A percentile compares a stretch with the other conserved stretches of the same genome.
Evolutionary conservation across 23 tunicate genomes (phyloP).

Genomic region (Ciona savignyi): DNA sequence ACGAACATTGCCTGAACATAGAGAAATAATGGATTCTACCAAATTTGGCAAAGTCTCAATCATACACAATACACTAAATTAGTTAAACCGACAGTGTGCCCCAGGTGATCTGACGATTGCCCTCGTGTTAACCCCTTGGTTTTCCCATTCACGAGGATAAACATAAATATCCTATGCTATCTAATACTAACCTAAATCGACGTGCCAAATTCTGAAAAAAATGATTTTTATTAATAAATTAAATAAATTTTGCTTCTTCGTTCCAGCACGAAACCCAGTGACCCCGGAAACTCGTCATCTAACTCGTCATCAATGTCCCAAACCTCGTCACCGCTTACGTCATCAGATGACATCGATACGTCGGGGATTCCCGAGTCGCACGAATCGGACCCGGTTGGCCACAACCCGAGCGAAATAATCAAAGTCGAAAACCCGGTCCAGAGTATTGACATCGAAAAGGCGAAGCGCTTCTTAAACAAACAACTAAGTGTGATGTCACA

Average conservation of each 20-base stretch:
- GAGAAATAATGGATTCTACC: too few relatives aligned
- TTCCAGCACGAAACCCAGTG: background rate
- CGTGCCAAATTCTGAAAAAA: too few relatives aligned
- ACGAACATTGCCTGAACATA: too few relatives aligned
- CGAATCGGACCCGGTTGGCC: background rate
- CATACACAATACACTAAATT: too few relatives aligned
- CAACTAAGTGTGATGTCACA: constrained; percentile 41
- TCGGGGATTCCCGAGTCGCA: background rate
- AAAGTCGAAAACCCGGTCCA: constrained; percentile 33
- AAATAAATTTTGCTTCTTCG: background rate
- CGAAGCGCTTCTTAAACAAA: constrained; percentile 31
- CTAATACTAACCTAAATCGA: too few relatives aligned
- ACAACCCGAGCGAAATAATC: constrained; percentile 12
- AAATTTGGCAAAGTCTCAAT: too few relatives aligned
- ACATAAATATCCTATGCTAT: too few relatives aligned
- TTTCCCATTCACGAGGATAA: too few relatives aligned
- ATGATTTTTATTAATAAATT: background rate
- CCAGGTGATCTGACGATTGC: too few relatives aligned
- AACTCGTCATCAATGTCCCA: constrained; percentile 25
- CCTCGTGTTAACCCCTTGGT: too few relatives aligned
- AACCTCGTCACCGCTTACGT: constrained; percentile 10
- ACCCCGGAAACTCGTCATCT: constrained; percentile 5
- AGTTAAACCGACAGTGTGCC: too few relatives aligned
- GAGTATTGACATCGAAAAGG: constrained; percentile 15
- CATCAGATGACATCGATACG: constrained; percentile 14